Evolutionary conservation across 2,888 invertebrate species (phyloP).

Genomic region (Calephelis perditalis): DNA sequence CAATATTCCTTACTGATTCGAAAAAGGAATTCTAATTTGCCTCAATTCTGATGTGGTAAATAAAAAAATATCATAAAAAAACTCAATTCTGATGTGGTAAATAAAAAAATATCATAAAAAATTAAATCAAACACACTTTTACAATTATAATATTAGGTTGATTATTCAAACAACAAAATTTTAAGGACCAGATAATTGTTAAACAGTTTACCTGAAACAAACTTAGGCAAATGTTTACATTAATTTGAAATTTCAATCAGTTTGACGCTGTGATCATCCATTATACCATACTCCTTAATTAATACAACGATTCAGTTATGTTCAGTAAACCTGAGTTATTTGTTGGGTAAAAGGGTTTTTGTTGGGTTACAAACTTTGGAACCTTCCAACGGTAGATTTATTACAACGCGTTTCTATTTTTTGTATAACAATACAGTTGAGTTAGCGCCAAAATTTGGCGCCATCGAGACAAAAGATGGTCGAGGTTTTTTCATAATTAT

Average conservation of each 20-base stretch:
- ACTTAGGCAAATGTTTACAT: conserved; percentile 29
- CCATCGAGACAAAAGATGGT: too few species aligned
- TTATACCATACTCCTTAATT: conserved; percentile 36
- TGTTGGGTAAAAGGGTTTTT: conserved; percentile 16
- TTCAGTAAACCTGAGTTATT: conserved; percentile 30
- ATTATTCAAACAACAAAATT: conserved; percentile 21
- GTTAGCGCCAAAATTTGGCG: too few species aligned
- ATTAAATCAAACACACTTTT: too few species aligned
- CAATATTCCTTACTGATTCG: too few species aligned
- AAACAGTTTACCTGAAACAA: conserved; percentile 29
- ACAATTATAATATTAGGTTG: not conserved
- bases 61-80: too few species aligned
- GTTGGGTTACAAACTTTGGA: conserved; percentile 5
- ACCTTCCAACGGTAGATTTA: not conserved
- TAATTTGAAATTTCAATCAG: conserved; percentile 35
- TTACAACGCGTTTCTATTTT: too few species aligned
- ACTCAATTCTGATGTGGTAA: too few species aligned
- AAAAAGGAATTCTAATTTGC: too few species aligned
- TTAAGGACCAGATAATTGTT: conserved; percentile 2
- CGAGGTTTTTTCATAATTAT: too few species aligned
- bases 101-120: too few species aligned
- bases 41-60: too few species aligned
- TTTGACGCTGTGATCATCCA: conserved; percentile 27
- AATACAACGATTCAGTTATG: conserved; percentile 30
- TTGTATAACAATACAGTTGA: too few species aligned